A percentile compares a stretch with the other conserved stretches of the same genome.
Evolutionary conservation across 2,888 invertebrate species (phyloP).

Genomic region (Tanypteryx hageni): DNA sequence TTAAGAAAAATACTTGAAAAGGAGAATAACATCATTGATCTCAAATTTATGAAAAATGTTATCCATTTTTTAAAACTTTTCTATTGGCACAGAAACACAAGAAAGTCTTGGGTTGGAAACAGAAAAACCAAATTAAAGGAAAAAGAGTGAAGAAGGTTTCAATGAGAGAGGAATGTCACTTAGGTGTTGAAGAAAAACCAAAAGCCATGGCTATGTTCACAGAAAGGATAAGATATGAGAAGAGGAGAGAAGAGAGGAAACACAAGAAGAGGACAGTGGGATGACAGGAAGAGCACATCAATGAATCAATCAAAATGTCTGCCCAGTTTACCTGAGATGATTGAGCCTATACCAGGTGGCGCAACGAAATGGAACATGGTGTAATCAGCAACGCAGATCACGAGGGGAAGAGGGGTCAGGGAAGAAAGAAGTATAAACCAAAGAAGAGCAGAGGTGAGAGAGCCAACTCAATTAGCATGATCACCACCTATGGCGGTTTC

Average conservation of each 20-base stretch:
- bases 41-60: no score
- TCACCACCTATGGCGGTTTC: constrained; percentile 46
- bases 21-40: no score
- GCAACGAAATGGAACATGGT: constrained; percentile 63
- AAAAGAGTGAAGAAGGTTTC: constrained; percentile 19
- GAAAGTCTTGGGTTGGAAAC: constrained; percentile 38
- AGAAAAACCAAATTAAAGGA: background rate
- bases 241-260: constrained; percentile 34
- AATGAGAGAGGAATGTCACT: constrained; percentile 18
- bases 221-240: constrained; percentile 17
- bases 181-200: constrained; percentile 40
- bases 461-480: constrained; percentile 56
- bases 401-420: constrained; percentile 36
- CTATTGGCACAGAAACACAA: constrained; percentile 37
- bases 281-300: constrained; percentile 55
- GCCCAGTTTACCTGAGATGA: constrained; percentile 62
- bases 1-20: no score
- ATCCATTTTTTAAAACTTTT: background rate
- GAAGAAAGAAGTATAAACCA: constrained; percentile 55
- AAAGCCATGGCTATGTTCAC: constrained; percentile 40
- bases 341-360: constrained; percentile 63
- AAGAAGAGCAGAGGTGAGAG: constrained; percentile 60
- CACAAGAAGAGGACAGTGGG: constrained; percentile 20
- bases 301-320: constrained; percentile 62
- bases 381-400: constrained; percentile 63